Conservation (phyloP, 2,888 invertebrate species). For the Endomychus coccineus region DNA sequence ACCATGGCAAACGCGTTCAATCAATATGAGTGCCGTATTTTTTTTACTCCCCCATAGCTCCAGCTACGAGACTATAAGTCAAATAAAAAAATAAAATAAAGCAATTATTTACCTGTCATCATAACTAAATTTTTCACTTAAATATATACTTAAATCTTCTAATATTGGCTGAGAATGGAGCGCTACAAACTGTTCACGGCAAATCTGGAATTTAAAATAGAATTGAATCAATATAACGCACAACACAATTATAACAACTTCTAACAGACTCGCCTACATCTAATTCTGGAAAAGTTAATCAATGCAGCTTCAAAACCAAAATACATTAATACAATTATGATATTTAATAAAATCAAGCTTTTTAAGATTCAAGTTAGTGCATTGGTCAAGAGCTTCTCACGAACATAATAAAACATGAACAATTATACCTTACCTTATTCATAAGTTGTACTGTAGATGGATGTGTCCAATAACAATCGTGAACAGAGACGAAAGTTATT, state of each 20-base stretch:
- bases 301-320: too few species aligned
- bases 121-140: slow-evolving; percentile 62
- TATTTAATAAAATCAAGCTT: background rate
- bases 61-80: too few species aligned
- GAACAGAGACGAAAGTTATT: slow-evolving; percentile 91
- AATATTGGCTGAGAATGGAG: slow-evolving; percentile 90
- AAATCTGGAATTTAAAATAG: slow-evolving; percentile 71
- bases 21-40: too few species aligned
- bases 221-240: too few species aligned
- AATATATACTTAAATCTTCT: slow-evolving; percentile 71
- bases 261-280: too few species aligned
- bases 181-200: slow-evolving; percentile 96
- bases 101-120: slow-evolving; percentile 48
- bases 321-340: slow-evolving; percentile 6
- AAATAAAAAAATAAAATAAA: too few species aligned
- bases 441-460: slow-evolving; percentile 76
- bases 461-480: slow-evolving; percentile 99
- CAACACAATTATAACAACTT: too few species aligned
- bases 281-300: too few species aligned
- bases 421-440: slow-evolving; percentile 69
- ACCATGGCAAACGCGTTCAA: too few species aligned
- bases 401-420: too few species aligned
- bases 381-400: background rate
- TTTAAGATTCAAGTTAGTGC: slow-evolving; percentile 3
- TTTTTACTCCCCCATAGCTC: too few species aligned